These are phyloP conservation scores for Dermatophagoides farinae DNA, from an alignment of 1,140 invertebrate species.

Conservation along the genomic window DNA sequence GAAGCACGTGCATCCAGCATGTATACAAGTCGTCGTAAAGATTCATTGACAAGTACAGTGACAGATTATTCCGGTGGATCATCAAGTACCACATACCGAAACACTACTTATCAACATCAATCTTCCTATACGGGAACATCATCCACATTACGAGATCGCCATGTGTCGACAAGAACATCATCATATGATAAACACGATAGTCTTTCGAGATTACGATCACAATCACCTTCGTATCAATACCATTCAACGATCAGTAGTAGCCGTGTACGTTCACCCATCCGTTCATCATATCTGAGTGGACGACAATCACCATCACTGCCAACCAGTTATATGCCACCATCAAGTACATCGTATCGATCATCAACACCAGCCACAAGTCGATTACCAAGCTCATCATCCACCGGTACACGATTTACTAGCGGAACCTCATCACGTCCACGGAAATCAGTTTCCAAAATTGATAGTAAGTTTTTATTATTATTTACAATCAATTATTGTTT, in stretches of 20 bases:
- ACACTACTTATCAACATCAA: background rate
- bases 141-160: background rate
- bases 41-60: background rate
- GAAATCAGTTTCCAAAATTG: background rate
- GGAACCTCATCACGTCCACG: background rate
- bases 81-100: background rate
- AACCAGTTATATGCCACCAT: constrained; percentile 11
- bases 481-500: background rate
- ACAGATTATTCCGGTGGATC: background rate
- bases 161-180: background rate
- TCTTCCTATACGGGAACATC: background rate
- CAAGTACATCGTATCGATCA: background rate
- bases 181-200: background rate
- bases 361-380: background rate
- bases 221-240: too few relatives aligned
- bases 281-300: constrained; percentile 3
- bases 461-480: background rate
- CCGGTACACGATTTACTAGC: too few relatives aligned
- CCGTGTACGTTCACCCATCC: constrained; percentile 9
- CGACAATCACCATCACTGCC: background rate
- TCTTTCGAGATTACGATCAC: background rate
- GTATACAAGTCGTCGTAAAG: background rate
- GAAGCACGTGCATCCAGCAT: background rate
- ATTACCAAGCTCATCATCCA: background rate
- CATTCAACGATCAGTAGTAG: too few relatives aligned